A percentile compares a stretch with the other conserved stretches of the same genome.
phyloP scores from a whole-genome alignment of 2,113 vertebrate species.

The Martes martes region DNA sequence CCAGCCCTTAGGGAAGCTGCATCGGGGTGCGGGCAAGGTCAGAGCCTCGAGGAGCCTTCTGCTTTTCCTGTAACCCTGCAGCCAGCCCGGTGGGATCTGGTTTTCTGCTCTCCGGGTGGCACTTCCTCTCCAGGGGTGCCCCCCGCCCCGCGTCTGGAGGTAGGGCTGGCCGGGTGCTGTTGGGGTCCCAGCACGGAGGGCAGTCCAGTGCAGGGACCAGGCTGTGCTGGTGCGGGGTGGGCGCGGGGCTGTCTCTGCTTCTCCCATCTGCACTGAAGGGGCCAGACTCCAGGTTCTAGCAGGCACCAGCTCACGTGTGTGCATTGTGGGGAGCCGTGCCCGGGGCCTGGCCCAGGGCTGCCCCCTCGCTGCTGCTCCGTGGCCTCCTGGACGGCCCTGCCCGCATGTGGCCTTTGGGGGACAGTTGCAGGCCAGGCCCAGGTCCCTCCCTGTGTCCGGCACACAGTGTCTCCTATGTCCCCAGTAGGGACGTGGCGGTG shows the following conservation, averaged over 20 bases:
- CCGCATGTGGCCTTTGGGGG: background rate
- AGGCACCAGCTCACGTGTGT: background rate
- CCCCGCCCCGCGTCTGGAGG: background rate
- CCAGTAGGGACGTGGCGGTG: background rate
- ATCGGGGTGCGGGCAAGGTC: background rate
- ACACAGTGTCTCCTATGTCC: background rate
- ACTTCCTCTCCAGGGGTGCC: background rate
- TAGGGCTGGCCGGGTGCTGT: background rate
- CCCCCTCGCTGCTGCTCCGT: background rate
- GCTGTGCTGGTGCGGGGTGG: background rate
- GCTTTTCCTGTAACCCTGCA: background rate
- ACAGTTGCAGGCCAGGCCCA: background rate
- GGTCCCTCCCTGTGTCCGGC: rapidly evolving
- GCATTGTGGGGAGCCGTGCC: rapidly evolving
- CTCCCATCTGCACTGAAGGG: background rate
- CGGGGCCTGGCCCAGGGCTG: rapidly evolving
- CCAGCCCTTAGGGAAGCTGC: background rate
- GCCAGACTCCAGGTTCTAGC: rapidly evolving
- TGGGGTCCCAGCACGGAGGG: background rate
- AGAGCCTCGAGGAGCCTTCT: background rate
- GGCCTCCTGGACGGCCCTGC: no score
- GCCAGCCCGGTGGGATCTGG: rapidly evolving
- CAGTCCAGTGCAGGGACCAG: rapidly evolving
- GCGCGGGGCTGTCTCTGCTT: background rate
- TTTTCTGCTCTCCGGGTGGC: background rate